Percentiles rank a stretch among this genome's conserved stretches.
Conservation (phyloP, 2,888 invertebrate species). For the Cerceris ruficornis region DNA sequence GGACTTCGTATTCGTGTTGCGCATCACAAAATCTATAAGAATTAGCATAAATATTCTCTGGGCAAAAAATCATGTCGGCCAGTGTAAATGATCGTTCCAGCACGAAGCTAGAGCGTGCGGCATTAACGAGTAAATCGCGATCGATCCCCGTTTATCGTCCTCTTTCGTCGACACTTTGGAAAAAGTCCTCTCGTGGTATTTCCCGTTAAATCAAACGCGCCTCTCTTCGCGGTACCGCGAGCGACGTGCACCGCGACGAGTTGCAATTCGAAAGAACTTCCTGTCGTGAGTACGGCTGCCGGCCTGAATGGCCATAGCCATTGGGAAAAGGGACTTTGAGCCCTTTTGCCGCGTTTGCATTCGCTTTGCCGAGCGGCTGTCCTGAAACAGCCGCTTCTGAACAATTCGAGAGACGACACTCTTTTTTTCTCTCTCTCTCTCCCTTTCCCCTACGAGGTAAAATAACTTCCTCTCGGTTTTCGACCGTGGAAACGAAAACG, state of each 20-base stretch:
- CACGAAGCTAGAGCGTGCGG: too few relatives aligned
- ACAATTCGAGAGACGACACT: slow-evolving; percentile 32
- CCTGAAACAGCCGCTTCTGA: slow-evolving; percentile 13
- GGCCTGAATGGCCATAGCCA: slow-evolving; percentile 31
- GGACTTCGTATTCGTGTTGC: too few relatives aligned
- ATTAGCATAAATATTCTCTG: too few relatives aligned
- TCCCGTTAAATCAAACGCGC: not conserved
- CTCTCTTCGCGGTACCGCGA: slow-evolving; percentile 1
- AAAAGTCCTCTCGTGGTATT: not conserved
- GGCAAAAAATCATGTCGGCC: too few relatives aligned
- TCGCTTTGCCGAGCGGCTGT: slow-evolving; percentile 15
- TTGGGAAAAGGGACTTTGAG: slow-evolving; percentile 36
- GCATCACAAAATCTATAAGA: too few relatives aligned
- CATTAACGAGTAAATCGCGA: too few relatives aligned
- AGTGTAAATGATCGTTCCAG: too few relatives aligned
- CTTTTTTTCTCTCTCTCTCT: not conserved
- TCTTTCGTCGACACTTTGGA: not conserved
- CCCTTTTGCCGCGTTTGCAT: slow-evolving; percentile 39
- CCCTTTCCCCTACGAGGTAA: not conserved
- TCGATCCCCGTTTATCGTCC: too few relatives aligned
- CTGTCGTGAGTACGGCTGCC: slow-evolving; percentile 6
- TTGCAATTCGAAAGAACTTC: slow-evolving; percentile 49
- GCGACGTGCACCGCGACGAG: slow-evolving; percentile 25
- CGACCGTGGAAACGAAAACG: not conserved
- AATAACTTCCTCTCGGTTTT: slow-evolving; percentile 4